phyloP scores from a whole-genome alignment of 2,888 invertebrate species.

The Stomorhina lunata region DNA sequence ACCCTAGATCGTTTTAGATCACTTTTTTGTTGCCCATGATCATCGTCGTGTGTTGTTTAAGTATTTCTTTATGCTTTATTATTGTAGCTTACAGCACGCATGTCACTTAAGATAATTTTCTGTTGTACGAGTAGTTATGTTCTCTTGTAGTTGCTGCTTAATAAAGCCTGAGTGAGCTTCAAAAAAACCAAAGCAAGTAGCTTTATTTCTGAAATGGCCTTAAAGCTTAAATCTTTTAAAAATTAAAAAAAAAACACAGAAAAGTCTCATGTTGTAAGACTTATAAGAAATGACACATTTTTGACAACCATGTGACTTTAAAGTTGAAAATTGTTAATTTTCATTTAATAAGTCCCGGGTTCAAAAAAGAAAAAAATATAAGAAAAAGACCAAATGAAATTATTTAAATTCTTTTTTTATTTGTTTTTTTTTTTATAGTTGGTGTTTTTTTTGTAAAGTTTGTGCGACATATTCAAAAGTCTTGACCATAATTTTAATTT shows the following conservation, averaged over 20 bases:
- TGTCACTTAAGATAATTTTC: slow-evolving; percentile 64
- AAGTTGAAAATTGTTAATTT: slow-evolving; percentile 63
- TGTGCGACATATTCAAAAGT: slow-evolving; percentile 75
- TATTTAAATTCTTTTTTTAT: slow-evolving; percentile 49
- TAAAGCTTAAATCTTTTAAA: slow-evolving; percentile 29
- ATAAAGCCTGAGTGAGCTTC: slow-evolving; percentile 34
- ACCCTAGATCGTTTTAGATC: background rate
- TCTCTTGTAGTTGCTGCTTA: slow-evolving; percentile 9
- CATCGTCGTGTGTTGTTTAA: slow-evolving; percentile 1
- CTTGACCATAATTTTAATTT: slow-evolving; percentile 78
- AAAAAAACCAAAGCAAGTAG: slow-evolving; percentile 61
- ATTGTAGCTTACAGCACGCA: slow-evolving; percentile 62
- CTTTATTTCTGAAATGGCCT: slow-evolving; percentile 53
- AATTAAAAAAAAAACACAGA: slow-evolving; percentile 9
- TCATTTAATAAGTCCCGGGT: slow-evolving; percentile 58
- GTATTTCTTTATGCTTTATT: slow-evolving; percentile 64
- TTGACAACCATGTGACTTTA: slow-evolving; percentile 64
- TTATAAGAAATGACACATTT: slow-evolving; percentile 64
- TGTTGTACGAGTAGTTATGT: slow-evolving; percentile 12
- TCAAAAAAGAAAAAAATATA: background rate
- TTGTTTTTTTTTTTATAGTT: background rate
- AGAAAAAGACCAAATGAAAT: slow-evolving; percentile 12
- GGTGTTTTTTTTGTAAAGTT: background rate
- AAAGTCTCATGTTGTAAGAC: slow-evolving; percentile 37
- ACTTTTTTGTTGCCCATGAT: background rate